These are phyloP conservation scores for Gavialis gangeticus DNA, from an alignment of 2,113 vertebrate genomes.

Conservation along the genomic window DNA sequence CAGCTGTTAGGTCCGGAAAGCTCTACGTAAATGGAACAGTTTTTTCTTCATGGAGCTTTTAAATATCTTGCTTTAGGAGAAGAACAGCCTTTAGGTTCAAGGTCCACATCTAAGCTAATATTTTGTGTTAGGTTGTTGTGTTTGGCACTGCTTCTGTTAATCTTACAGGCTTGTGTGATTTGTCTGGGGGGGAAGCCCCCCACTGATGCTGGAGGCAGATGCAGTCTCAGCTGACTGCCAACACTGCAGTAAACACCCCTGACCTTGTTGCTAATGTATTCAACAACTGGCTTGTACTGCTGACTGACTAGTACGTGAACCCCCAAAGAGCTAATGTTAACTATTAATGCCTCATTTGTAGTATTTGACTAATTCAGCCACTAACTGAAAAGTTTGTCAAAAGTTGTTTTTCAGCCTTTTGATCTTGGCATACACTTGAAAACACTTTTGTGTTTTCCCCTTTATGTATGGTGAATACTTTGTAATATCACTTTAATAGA, in stretches of 20 bases:
- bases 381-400: background rate
- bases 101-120: fast-evolving
- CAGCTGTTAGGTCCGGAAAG: background rate
- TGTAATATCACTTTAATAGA: fast-evolving
- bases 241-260: background rate
- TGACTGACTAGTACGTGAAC: background rate
- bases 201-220: background rate
- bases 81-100: background rate
- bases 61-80: background rate
- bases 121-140: background rate
- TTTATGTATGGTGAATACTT: fast-evolving
- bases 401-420: background rate
- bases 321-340: background rate
- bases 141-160: background rate
- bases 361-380: background rate
- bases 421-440: fast-evolving
- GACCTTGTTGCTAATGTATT: background rate
- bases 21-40: background rate
- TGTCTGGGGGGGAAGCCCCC: background rate
- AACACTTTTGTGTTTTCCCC: fast-evolving
- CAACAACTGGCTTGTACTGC: background rate
- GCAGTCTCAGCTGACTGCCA: background rate
- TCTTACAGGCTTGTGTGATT: background rate
- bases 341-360: background rate
- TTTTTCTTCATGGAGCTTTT: background rate